These are phyloP conservation scores for Delia radicum DNA, from an alignment of 1,140 invertebrate species.

Conservation along the genomic window DNA sequence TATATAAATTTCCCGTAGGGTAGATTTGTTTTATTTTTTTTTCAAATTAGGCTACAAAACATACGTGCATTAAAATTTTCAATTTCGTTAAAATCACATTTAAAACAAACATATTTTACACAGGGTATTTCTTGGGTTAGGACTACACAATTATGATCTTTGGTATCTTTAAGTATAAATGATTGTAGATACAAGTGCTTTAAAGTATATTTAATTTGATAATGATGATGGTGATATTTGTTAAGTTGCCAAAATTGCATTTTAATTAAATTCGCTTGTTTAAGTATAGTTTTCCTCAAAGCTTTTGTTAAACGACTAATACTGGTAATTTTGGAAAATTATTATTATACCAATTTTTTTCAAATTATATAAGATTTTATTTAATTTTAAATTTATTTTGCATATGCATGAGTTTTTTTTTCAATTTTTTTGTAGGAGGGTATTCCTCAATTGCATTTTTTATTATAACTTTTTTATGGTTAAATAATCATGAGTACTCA, in stretches of 20 bases:
- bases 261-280: not conserved
- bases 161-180: slow-evolving; percentile 10
- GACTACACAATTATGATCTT: slow-evolving; percentile 9
- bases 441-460: not conserved
- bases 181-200: slow-evolving; percentile 25
- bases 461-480: too few relatives aligned
- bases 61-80: slow-evolving; percentile 17
- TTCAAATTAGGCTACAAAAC: not conserved
- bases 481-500: not conserved
- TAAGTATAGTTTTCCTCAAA: not conserved
- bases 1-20: too few relatives aligned
- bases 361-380: too few relatives aligned
- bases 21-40: not conserved
- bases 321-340: not conserved
- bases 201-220: not conserved
- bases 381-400: too few relatives aligned
- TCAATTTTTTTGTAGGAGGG: too few relatives aligned
- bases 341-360: too few relatives aligned
- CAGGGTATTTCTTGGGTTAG: slow-evolving; percentile 23
- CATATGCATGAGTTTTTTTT: not conserved
- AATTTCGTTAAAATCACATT: slow-evolving; percentile 22
- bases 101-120: slow-evolving; percentile 29
- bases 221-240: not conserved
- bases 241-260: not conserved
- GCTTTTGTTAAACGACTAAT: not conserved